Evolutionary conservation across 2,797 vertebrate species (phyloP).

Genomic region (Microctenopoma steveboyesi): DNA sequence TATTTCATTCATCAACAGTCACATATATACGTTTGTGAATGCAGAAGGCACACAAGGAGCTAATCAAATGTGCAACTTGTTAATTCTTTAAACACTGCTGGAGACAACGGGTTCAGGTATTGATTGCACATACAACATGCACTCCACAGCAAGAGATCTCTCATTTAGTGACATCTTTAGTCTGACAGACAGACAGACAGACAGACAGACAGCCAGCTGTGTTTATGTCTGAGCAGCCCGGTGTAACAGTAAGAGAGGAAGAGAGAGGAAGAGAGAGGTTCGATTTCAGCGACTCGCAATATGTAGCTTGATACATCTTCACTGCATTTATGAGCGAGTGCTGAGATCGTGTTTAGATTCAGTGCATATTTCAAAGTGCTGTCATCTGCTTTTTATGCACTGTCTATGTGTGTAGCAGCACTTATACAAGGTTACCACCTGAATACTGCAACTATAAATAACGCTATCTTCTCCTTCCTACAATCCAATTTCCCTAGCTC

Average conservation of each 20-base stretch:
- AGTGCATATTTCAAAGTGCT: slow-evolving; percentile 61
- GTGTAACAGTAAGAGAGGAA: slow-evolving; percentile 40
- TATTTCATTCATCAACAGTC: slow-evolving; percentile 71
- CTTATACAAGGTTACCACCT: slow-evolving; percentile 42
- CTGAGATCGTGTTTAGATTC: slow-evolving; percentile 51
- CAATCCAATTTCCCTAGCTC: slow-evolving; percentile 30
- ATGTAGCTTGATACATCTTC: slow-evolving; percentile 38
- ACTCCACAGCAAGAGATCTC: slow-evolving; percentile 55
- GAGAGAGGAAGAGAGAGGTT: slow-evolving; percentile 50
- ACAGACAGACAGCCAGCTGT: slow-evolving; percentile 50
- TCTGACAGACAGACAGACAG: slow-evolving; percentile 48
- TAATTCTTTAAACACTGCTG: slow-evolving; percentile 47
- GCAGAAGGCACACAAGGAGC: slow-evolving; percentile 78
- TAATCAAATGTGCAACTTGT: slow-evolving; percentile 67
- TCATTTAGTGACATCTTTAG: slow-evolving; percentile 52
- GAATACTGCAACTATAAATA: slow-evolving; percentile 50
- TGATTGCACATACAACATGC: slow-evolving; percentile 46
- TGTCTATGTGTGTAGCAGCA: slow-evolving; percentile 19
- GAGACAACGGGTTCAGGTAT: slow-evolving; percentile 40
- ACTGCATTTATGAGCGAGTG: slow-evolving; percentile 40
- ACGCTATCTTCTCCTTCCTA: slow-evolving; percentile 27
- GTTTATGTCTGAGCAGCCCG: slow-evolving; percentile 47
- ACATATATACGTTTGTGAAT: slow-evolving; percentile 46
- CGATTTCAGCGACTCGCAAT: slow-evolving; percentile 62
- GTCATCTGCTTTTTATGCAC: slow-evolving; percentile 47